phyloP scores from a whole-genome alignment of 2,888 invertebrate species.

The Osedax frankpressi region DNA sequence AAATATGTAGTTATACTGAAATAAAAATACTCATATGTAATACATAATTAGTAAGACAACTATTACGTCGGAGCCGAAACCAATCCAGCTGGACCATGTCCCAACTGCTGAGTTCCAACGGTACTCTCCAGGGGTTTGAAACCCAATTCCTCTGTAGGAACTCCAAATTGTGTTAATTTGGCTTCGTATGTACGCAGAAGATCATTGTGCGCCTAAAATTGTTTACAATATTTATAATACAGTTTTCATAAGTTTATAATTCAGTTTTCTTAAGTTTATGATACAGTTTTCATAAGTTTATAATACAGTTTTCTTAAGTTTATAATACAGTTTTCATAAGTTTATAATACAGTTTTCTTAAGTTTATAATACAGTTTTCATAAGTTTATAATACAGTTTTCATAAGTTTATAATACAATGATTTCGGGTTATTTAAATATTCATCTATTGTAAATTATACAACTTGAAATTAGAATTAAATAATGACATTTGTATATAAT shows the following conservation, averaged over 20 bases:
- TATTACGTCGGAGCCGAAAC: slow-evolving; percentile 47
- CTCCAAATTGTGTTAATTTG: slow-evolving; percentile 64
- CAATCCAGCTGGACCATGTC: slow-evolving; percentile 63
- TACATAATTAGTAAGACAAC: too few species aligned
- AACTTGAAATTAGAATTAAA: not conserved
- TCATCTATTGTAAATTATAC: not conserved
- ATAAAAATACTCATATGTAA: too few species aligned
- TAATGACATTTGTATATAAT: too few species aligned
- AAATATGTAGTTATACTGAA: too few species aligned
- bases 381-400: too few species aligned
- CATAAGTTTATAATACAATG: not conserved
- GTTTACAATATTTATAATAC: not conserved
- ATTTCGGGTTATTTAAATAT: not conserved
- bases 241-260: too few species aligned
- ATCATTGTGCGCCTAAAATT: slow-evolving; percentile 62
- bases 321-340: too few species aligned
- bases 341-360: too few species aligned
- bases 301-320: too few species aligned
- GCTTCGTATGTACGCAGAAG: slow-evolving; percentile 65
- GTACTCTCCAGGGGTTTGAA: slow-evolving; percentile 58
- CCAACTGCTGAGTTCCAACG: slow-evolving; percentile 50
- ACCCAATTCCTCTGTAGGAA: slow-evolving; percentile 66
- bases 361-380: too few species aligned
- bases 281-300: too few species aligned
- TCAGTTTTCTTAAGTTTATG: too few species aligned